Percentiles rank a stretch among this genome's conserved stretches.
Evolutionary conservation across 2,113 vertebrate genomes (phyloP).

Genomic region (Taurulus bubalis): DNA sequence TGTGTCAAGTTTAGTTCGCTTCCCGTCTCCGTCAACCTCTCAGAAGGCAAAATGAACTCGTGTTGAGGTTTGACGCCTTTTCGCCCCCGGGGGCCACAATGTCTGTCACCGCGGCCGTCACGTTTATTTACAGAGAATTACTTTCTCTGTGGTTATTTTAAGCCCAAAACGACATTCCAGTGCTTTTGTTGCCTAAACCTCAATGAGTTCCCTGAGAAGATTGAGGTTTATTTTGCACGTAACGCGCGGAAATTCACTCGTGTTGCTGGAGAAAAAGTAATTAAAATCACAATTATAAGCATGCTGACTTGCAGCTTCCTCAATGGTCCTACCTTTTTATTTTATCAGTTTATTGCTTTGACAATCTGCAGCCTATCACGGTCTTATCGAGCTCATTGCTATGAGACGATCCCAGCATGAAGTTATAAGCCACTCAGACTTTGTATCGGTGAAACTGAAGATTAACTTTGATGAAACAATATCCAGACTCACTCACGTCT

Average conservation of each 20-base stretch:
- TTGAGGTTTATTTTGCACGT: too few species aligned
- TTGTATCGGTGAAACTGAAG: neutral
- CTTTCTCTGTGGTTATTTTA: too few species aligned
- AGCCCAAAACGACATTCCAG: too few species aligned
- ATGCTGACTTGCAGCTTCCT: neutral
- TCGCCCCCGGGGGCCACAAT: too few species aligned
- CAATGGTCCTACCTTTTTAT: neutral
- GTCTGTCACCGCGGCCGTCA: too few species aligned
- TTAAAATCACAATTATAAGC: neutral
- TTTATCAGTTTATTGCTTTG: neutral
- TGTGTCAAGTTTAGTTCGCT: neutral
- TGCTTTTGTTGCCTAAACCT: too few species aligned
- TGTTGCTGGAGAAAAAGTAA: too few species aligned
- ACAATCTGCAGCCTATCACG: neutral
- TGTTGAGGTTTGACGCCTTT: neutral
- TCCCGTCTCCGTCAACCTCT: neutral
- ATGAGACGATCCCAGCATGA: conserved; percentile 11
- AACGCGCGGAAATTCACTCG: too few species aligned
- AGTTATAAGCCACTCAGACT: conserved; percentile 26
- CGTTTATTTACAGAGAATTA: too few species aligned
- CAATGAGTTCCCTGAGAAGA: too few species aligned
- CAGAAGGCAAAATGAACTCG: neutral
- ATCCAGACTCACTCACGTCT: too few species aligned
- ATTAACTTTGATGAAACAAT: neutral
- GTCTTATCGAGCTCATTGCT: conserved; percentile 22